phyloP scores from a whole-genome alignment of 2,888 invertebrate genomes.

The Acronicta leporina region DNA sequence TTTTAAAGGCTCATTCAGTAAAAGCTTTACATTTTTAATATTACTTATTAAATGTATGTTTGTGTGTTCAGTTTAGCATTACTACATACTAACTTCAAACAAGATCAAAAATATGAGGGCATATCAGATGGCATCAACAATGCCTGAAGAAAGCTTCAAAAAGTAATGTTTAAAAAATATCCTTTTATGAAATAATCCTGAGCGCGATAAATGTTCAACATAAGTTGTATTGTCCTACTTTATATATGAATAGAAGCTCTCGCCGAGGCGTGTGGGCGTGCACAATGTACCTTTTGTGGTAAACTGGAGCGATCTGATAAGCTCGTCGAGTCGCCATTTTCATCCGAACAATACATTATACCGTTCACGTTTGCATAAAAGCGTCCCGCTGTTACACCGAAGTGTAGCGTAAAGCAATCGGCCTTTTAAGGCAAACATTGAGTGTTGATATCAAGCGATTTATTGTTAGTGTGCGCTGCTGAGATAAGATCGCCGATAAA shows the following conservation, averaged over 20 bases:
- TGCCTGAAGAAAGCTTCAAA: background rate
- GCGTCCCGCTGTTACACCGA: slow-evolving; percentile 49
- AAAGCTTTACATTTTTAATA: too few relatives aligned
- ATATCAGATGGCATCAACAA: too few relatives aligned
- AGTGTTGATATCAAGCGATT: slow-evolving; percentile 39
- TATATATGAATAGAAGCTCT: slow-evolving; percentile 37
- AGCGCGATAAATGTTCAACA: slow-evolving; percentile 18
- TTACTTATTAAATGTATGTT: too few relatives aligned
- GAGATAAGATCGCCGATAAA: slow-evolving; percentile 38
- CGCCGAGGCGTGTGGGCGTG: slow-evolving; percentile 33
- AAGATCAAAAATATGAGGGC: too few relatives aligned
- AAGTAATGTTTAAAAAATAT: background rate
- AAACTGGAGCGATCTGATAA: slow-evolving; percentile 64
- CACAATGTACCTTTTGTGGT: slow-evolving; percentile 50
- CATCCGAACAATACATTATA: slow-evolving; percentile 55
- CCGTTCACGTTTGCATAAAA: slow-evolving; percentile 53
- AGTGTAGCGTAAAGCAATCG: slow-evolving; percentile 42
- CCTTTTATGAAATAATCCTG: slow-evolving; percentile 11
- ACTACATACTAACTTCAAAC: too few relatives aligned
- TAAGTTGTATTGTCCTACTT: slow-evolving; percentile 36
- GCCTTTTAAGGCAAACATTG: slow-evolving; percentile 41
- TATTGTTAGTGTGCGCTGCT: slow-evolving; percentile 23
- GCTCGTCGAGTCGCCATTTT: slow-evolving; percentile 48
- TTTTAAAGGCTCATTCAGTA: too few relatives aligned
- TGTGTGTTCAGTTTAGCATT: too few relatives aligned